phyloP scores from a whole-genome alignment of 2,888 invertebrate genomes.

The Abrostola triplasia region DNA sequence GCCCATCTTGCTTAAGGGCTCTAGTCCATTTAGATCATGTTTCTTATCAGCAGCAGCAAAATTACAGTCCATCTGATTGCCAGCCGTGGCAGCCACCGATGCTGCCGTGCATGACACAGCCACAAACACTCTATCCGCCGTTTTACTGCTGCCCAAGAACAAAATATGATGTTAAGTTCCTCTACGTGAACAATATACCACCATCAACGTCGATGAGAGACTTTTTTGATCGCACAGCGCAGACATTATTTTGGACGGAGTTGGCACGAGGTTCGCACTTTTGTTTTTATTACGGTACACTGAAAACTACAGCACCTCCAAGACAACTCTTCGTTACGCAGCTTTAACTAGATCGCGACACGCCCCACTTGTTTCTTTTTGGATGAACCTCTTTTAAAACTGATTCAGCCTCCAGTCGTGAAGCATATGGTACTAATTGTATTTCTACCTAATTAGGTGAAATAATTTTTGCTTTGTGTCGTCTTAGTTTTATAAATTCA shows the following conservation, averaged over 20 bases:
- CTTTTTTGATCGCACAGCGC: conserved; percentile 92
- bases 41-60: conserved; percentile 24
- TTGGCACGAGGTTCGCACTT: conserved; percentile 89
- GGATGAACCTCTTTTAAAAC: conserved; percentile 47
- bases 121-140: conserved; percentile 59
- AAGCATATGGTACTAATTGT: conserved; percentile 21
- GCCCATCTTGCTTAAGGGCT: conserved; percentile 13
- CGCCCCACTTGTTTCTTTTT: conserved; percentile 48
- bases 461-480: too few relatives aligned
- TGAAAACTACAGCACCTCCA: conserved; percentile 18
- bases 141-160: conserved; percentile 71
- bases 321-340: conserved; percentile 46
- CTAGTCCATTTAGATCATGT: conserved; percentile 24
- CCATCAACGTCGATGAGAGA: conserved; percentile 89
- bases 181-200: conserved; percentile 90
- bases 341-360: conserved; percentile 52
- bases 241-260: conserved; percentile 92
- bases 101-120: not conserved
- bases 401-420: conserved; percentile 22
- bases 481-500: too few relatives aligned
- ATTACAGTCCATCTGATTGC: conserved; percentile 21
- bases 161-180: conserved; percentile 74
- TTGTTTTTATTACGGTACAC: conserved; percentile 50
- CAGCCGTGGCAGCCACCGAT: conserved; percentile 39
- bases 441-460: not conserved